Conservation (phyloP, 1,140 invertebrate genomes). For the Homalodisca vitripennis region DNA sequence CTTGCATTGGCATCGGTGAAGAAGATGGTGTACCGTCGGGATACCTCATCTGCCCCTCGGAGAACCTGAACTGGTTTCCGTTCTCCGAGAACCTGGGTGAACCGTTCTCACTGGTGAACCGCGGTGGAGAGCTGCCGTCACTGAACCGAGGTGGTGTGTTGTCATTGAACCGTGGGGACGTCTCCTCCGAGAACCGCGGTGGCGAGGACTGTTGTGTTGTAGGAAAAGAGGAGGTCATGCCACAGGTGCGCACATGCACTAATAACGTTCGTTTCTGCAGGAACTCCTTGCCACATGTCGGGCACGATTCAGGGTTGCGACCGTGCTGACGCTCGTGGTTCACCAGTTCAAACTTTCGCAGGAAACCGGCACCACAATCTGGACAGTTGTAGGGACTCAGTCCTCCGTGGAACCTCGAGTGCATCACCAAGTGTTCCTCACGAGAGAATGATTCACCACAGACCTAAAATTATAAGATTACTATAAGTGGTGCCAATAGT, state of each 20-base stretch:
- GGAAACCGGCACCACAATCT: constrained; percentile 81
- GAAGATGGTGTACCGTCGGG: background rate
- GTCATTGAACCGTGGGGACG: background rate
- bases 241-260: constrained; percentile 54
- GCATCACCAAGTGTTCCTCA: constrained; percentile 67
- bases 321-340: constrained; percentile 79
- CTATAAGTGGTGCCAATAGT: too few species aligned
- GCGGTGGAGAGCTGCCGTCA: background rate
- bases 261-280: constrained; percentile 77
- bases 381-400: constrained; percentile 75
- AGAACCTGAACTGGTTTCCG: constrained; percentile 3
- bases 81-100: constrained; percentile 8
- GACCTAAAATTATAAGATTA: constrained; percentile 47
- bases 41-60: constrained; percentile 1
- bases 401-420: constrained; percentile 68
- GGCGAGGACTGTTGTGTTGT: background rate
- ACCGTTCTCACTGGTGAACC: background rate
- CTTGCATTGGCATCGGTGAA: background rate
- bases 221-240: constrained; percentile 33
- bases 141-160: background rate
- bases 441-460: constrained; percentile 87
- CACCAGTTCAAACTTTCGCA: constrained; percentile 79
- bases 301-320: constrained; percentile 74
- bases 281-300: constrained; percentile 79
- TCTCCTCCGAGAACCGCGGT: background rate